Percentiles rank a stretch among this genome's conserved stretches.
Conservation (phyloP, 1,140 invertebrate genomes). For the Sinella curviseta region DNA sequence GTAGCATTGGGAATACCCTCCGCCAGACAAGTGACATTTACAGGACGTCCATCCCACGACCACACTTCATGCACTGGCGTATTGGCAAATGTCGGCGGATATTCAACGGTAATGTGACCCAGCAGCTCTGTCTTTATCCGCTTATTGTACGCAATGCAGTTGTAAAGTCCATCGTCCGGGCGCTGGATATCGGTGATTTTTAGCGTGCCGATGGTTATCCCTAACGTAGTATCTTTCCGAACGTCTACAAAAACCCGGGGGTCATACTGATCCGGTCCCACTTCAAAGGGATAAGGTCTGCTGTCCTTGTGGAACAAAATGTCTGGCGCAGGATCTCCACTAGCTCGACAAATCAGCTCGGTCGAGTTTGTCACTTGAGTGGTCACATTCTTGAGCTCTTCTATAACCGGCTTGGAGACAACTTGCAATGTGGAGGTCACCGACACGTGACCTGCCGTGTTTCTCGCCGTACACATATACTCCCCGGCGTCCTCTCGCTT, state of each 20-base stretch:
- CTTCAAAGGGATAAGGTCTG: constrained; percentile 42
- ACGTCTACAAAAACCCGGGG: constrained; percentile 52
- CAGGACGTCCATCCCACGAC: constrained; percentile 76
- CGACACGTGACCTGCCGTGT: constrained; percentile 72
- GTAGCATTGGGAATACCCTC: constrained; percentile 89
- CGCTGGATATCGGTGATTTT: constrained; percentile 51
- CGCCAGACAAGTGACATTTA: constrained; percentile 84
- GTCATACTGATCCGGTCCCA: constrained; percentile 50
- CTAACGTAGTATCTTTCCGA: constrained; percentile 29
- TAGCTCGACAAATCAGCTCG: constrained; percentile 53
- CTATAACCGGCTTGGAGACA: constrained; percentile 75
- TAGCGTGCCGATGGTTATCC: constrained; percentile 49
- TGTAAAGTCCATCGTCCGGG: constrained; percentile 82
- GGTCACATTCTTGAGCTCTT: constrained; percentile 71
- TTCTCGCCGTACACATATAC: constrained; percentile 80
- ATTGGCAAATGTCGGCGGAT: constrained; percentile 72
- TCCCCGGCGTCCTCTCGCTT: constrained; percentile 69
- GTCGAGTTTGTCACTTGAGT: constrained; percentile 43
- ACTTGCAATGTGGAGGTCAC: constrained; percentile 64
- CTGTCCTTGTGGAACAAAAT: constrained; percentile 67
- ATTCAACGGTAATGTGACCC: constrained; percentile 81
- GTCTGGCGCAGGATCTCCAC: constrained; percentile 67
- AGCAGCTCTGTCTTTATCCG: constrained; percentile 37
- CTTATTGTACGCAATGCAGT: constrained; percentile 78
- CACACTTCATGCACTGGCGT: constrained; percentile 69